These are phyloP conservation scores for Himalopsyche japonica DNA, from an alignment of 2,888 invertebrate species.

Conservation along the genomic window DNA sequence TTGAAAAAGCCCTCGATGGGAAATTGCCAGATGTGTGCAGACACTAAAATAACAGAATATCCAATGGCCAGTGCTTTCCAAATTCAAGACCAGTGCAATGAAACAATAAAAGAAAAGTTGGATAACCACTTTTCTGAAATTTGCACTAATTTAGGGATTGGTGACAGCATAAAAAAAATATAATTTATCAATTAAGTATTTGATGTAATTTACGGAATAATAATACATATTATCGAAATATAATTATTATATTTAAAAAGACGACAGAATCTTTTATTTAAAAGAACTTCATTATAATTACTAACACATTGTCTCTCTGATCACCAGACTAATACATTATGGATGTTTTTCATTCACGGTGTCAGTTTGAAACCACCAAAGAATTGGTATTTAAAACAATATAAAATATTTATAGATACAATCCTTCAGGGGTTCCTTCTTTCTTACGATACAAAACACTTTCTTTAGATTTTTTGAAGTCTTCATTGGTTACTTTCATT, in stretches of 20 bases:
- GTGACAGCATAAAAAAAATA: background rate
- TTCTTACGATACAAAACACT: conserved; percentile 98
- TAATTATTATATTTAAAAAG: background rate
- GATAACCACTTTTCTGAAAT: background rate
- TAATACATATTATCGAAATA: background rate
- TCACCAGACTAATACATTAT: background rate
- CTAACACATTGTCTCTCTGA: background rate
- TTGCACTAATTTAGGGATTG: background rate
- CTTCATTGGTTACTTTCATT: conserved; percentile 99
- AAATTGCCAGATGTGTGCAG: conserved; percentile 24
- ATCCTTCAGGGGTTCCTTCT: conserved; percentile 98
- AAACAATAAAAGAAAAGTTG: conserved; percentile 15
- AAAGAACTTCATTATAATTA: background rate
- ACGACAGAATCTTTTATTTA: background rate
- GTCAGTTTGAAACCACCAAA: background rate
- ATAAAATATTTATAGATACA: conserved; percentile 79
- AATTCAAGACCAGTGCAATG: conserved; percentile 43
- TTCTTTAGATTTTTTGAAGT: conserved; percentile 99
- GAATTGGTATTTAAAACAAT: background rate
- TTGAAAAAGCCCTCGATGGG: conserved; percentile 15
- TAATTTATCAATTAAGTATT: background rate
- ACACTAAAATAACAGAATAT: conserved; percentile 12
- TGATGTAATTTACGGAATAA: conserved; percentile 17
- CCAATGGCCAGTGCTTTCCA: conserved; percentile 35
- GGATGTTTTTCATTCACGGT: background rate